phyloP scores from a whole-genome alignment of 2,888 invertebrate genomes.

The Dynastes maya region DNA sequence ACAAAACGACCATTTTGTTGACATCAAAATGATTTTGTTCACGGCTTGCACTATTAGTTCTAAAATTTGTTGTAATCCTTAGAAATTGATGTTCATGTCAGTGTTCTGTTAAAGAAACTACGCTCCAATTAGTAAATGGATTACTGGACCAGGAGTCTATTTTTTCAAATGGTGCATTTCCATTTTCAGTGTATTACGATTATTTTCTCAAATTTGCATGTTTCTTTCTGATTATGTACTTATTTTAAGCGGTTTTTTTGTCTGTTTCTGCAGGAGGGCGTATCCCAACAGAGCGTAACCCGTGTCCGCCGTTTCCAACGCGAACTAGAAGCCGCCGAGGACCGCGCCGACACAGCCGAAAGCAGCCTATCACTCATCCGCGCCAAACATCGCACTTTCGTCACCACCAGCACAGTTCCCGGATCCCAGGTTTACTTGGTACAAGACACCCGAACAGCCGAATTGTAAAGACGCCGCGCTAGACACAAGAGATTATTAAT shows the following conservation, averaged over 20 bases:
- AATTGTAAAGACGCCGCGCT: constrained; percentile 63
- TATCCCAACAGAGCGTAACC: constrained; percentile 93
- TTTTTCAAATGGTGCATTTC: too few species aligned
- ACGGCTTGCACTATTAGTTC: too few species aligned
- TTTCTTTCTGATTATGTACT: background rate
- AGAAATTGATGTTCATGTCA: too few species aligned
- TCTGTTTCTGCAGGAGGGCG: constrained; percentile 81
- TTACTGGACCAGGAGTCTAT: too few species aligned
- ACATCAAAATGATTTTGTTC: too few species aligned
- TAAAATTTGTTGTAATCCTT: too few species aligned
- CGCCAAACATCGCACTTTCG: constrained; percentile 98
- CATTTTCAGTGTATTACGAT: too few species aligned
- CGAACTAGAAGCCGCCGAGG: constrained; percentile 97
- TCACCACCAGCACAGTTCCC: constrained; percentile 93
- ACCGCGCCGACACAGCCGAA: constrained; percentile 95
- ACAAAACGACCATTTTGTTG: too few species aligned
- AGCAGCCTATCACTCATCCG: constrained; percentile 95
- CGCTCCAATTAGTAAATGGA: too few species aligned
- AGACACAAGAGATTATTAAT: constrained; percentile 57
- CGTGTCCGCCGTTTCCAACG: constrained; percentile 98
- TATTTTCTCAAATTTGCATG: too few species aligned
- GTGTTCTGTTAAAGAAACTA: too few species aligned
- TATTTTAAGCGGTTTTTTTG: background rate
- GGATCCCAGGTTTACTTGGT: constrained; percentile 94
- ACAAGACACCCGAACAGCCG: constrained; percentile 81